These are phyloP conservation scores for Cheilosia impressa DNA, from an alignment of 2,888 invertebrate genomes.

Conservation along the genomic window DNA sequence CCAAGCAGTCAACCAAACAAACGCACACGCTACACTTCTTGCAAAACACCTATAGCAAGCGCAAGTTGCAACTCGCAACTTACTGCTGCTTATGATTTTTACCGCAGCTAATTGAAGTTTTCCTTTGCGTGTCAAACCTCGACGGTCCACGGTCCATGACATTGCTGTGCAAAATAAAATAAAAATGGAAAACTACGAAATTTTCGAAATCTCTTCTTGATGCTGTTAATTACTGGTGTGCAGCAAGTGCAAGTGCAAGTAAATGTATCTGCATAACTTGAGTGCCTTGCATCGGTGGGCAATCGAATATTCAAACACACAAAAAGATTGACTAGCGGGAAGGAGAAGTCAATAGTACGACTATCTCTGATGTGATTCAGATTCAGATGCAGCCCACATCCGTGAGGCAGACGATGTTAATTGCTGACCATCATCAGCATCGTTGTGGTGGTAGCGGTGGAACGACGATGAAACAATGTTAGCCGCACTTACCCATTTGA, in stretches of 20 bases:
- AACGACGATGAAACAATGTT: neutral
- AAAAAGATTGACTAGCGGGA: neutral
- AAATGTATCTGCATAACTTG: conserved; percentile 36
- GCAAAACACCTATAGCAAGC: neutral
- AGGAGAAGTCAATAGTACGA: conserved; percentile 10
- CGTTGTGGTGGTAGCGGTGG: neutral
- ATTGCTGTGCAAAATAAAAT: conserved; percentile 34
- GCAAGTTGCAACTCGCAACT: conserved; percentile 22
- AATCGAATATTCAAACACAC: conserved; percentile 34
- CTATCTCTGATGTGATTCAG: conserved; percentile 20
- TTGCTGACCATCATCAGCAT: conserved; percentile 43
- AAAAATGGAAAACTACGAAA: conserved; percentile 41
- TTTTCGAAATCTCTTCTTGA: conserved; percentile 62
- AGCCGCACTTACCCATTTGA: neutral
- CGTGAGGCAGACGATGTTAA: conserved; percentile 28
- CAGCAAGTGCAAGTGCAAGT: conserved; percentile 71
- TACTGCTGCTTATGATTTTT: conserved; percentile 41
- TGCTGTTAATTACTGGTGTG: conserved; percentile 57
- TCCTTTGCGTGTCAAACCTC: conserved; percentile 51
- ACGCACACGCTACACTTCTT: conserved; percentile 14
- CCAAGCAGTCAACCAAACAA: conserved; percentile 37
- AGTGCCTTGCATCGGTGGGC: conserved; percentile 37
- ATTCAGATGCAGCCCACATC: conserved; percentile 48
- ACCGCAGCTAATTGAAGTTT: conserved; percentile 64
- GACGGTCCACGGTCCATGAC: conserved; percentile 16